Evolutionary conservation across 2,797 vertebrate genomes (phyloP), one percentile per base, ranked within the genome.

Genomic region (Champsocephalus gunnari): DNA sequence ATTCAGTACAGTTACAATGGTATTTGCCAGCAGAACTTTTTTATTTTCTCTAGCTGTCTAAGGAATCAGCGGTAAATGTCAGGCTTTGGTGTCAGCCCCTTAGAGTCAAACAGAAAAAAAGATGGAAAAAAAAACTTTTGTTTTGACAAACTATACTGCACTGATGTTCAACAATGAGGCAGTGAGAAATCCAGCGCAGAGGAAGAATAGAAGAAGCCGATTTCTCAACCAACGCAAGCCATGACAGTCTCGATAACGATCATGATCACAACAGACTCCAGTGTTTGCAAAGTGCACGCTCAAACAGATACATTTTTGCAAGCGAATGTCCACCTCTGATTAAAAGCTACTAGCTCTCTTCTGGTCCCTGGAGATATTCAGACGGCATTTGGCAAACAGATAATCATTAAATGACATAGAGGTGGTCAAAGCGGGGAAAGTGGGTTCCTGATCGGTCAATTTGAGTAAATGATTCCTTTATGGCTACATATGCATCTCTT

Each of bases 401-500:
- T 75, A 79, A 81, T 79, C 49, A 61, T 79, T 67, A 75, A 70
- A 79, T 41, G 28, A 62, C 82, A 82, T 66, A 21, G n/a, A 76
- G 51, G 19, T 5, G 28, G 71, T 59, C 43, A 44, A 41, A 55
- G 43, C 28, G 19, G 34, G 12, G 16, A 41, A 55, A 55, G 13
- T 60, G 41, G 12, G 50, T 9, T 63, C 14, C 12, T 54, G 51
- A 72, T 77, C 44, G 59, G 51, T 64, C 13, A 63, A 76, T 84
- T 55, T 73, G 14, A 67, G 53, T 13, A 50, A 71, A 69, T 32
- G 49, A 43, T 41, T 34, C 62, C 16, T 72, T 73, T 51, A 44
- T 28, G 43, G 8, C 58, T 62, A 14, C 48, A 45, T 68, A 41
- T 51, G 45, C 21, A 70, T 7, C 21, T 69, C 9, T 9, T 44